Base-by-base conservation (phyloP, 2,888 invertebrate genomes). In the Didymodactylos carnosus region DNA sequence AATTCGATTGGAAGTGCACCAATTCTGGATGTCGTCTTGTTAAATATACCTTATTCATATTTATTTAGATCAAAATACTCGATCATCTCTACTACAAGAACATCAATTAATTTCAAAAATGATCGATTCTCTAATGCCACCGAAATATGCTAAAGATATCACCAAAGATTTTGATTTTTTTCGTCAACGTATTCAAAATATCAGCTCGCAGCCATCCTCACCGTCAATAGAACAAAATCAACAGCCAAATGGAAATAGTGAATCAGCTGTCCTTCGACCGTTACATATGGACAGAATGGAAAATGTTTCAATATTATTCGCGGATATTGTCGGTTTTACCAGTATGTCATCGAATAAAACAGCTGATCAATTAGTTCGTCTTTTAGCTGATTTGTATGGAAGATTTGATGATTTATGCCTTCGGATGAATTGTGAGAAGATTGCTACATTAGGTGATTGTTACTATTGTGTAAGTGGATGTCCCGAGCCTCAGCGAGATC, bases 311-410 rank as follows among this genome's bases (percentile, higher is more conserved):
- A 95, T 97, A 80, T 85, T 97, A 70, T 95, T 95, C 82, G 95
- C 95, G 39, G 95, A 97, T 82, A 95, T 97, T 80, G 94, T 94
- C 29, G 95, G 95, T 46, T 97, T 97, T 83, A 97, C 95, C 0
- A 90, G 89, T 81, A 95, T 95, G 94, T 91, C 92, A 75, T 92
- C 93, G 77, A 94, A 91, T 79, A 97, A 95, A 85, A 91, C 90
- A 78, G 95, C 95, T 74, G 94, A 94, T 83, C 91, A 94, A 83
- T 86, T 97, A 79, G 95, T 97, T 16, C 91, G 90, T 80, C 91
- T 97, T 80, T 86, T 97, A 75, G 95, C 95, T 83, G 94, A 94
- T 84, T 86, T 97, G 75, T 97, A 97, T 84, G 94, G 94, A 81
- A 87, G 94, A 77, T 94, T 94, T 83, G 94, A 94, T 81, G 89